Percentiles rank a stretch among this genome's conserved stretches.
These are phyloP conservation scores for Meiosimyza platycephala DNA, from an alignment of 2,888 invertebrate species.

Conservation along the genomic window DNA sequence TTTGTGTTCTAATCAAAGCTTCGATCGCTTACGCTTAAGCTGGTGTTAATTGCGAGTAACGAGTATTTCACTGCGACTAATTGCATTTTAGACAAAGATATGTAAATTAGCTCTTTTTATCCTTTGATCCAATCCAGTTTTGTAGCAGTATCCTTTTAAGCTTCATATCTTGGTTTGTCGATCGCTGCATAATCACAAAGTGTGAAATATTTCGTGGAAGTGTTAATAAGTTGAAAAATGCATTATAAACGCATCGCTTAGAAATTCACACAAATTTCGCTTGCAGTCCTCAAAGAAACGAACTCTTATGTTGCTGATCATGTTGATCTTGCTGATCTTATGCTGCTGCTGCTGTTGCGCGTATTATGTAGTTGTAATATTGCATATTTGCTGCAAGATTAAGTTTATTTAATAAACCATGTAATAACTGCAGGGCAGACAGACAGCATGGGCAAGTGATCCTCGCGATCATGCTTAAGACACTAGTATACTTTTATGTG, in stretches of 20 bases:
- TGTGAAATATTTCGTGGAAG: conserved; percentile 30
- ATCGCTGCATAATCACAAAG: conserved; percentile 6
- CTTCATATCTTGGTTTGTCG: background rate
- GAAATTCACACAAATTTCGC: conserved; percentile 21
- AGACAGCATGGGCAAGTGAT: too few relatives aligned
- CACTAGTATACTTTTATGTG: too few relatives aligned
- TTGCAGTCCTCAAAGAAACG: conserved; percentile 37
- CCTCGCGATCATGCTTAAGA: too few relatives aligned
- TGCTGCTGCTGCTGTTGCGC: background rate
- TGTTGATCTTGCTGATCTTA: conserved; percentile 6
- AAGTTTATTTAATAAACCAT: conserved; percentile 19
- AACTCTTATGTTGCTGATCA: conserved; percentile 13
- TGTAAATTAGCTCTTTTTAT: conserved; percentile 23
- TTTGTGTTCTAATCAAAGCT: background rate
- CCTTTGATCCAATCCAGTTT: background rate
- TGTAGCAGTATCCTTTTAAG: too few relatives aligned
- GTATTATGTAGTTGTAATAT: background rate
- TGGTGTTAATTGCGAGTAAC: background rate
- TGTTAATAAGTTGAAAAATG: conserved; percentile 30
- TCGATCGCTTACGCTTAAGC: background rate
- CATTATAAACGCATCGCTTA: conserved; percentile 17
- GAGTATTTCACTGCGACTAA: conserved; percentile 12
- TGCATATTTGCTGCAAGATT: conserved; percentile 8
- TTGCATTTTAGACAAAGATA: background rate
- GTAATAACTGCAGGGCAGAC: too few relatives aligned